These are phyloP conservation scores for Microctenopoma stevenorrisi DNA, from an alignment of 2,797 vertebrate species.

Conservation along the genomic window DNA sequence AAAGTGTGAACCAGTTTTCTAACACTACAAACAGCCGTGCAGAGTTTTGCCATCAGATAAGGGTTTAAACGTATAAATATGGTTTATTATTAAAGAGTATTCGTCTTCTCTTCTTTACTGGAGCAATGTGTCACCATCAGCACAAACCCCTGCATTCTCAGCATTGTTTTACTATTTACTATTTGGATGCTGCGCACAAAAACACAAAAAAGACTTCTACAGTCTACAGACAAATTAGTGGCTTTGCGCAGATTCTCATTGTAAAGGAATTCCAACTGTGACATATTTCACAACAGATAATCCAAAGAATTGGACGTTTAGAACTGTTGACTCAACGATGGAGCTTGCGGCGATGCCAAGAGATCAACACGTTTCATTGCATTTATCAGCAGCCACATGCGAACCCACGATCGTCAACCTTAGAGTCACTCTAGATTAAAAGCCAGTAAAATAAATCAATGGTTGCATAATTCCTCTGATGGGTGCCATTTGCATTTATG, in stretches of 20 bases:
- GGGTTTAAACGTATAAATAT: background rate
- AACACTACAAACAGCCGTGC: background rate
- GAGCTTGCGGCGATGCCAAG: too few relatives aligned
- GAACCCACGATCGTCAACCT: too few relatives aligned
- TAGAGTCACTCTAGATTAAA: too few relatives aligned
- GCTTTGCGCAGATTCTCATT: background rate
- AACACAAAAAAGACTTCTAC: background rate
- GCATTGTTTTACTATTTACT: background rate
- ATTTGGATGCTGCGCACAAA: background rate
- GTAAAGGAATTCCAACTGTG: slow-evolving; percentile 2
- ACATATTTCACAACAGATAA: background rate
- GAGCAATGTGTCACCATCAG: background rate
- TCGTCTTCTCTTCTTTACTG: background rate
- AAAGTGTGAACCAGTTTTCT: background rate
- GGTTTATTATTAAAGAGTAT: background rate
- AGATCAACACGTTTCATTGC: background rate
- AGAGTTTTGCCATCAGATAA: slow-evolving; percentile 2
- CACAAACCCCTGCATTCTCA: background rate
- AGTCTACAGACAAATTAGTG: background rate
- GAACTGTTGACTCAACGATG: background rate
- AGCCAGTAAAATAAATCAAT: too few relatives aligned
- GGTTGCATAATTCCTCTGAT: background rate
- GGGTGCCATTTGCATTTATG: background rate
- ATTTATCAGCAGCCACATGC: too few relatives aligned
- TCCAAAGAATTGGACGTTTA: background rate